phyloP scores from a whole-genome alignment of 2,797 vertebrate genomes.

The Brotula barbata region DNA sequence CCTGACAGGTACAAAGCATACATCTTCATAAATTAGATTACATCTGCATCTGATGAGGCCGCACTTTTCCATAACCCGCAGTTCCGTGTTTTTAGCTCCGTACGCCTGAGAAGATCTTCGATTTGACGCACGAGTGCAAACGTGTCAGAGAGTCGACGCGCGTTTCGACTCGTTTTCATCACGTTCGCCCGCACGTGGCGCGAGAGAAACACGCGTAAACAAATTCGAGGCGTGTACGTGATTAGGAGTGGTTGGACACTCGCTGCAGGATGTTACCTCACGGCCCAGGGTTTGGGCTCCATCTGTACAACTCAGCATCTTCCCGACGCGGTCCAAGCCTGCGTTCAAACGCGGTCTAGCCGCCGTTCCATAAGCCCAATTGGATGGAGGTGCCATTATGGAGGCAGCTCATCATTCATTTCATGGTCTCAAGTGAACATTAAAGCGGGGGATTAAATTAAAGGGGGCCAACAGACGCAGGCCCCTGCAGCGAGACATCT shows the following conservation, averaged over 20 bases:
- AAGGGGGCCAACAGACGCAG: conserved; percentile 53
- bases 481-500: conserved; percentile 48
- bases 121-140: too few species aligned
- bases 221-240: background rate
- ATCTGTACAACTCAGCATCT: conserved; percentile 28
- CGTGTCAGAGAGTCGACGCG: too few species aligned
- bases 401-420: conserved; percentile 65
- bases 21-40: conserved; percentile 48
- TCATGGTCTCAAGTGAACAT: conserved; percentile 59
- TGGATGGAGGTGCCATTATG: conserved; percentile 64
- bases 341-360: conserved; percentile 43
- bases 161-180: too few species aligned
- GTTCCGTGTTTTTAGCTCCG: conserved; percentile 13
- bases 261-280: conserved; percentile 17
- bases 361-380: conserved; percentile 52
- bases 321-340: conserved; percentile 34
- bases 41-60: conserved; percentile 44
- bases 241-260: conserved; percentile 13
- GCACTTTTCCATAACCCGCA: conserved; percentile 9
- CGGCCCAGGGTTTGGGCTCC: conserved; percentile 10
- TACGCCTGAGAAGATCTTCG: conserved; percentile 7
- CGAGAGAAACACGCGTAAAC: background rate
- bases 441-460: conserved; percentile 71
- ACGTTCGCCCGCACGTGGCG: background rate
- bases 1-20: conserved; percentile 41